phyloP scores from a whole-genome alignment of 2,113 vertebrate species.

The Mirounga angustirostris region DNA sequence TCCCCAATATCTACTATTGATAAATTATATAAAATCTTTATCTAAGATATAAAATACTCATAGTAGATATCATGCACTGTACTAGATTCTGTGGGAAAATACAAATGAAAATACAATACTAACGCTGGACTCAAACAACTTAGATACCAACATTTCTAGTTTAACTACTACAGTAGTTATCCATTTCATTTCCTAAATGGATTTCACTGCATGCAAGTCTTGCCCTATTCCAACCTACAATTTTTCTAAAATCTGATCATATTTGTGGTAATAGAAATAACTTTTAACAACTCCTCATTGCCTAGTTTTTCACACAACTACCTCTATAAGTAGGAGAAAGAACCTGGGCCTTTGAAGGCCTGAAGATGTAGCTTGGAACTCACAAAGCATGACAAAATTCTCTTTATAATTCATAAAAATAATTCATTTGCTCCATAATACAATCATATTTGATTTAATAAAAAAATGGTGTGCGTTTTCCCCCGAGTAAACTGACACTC shows the following conservation, averaged over 20 bases:
- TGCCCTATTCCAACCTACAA: neutral
- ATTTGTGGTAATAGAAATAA: neutral
- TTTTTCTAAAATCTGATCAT: conserved; percentile 30
- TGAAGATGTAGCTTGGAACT: neutral
- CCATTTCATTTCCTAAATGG: neutral
- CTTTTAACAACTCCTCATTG: neutral
- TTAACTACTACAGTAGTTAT: neutral
- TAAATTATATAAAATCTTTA: conserved; percentile 50
- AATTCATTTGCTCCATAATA: neutral
- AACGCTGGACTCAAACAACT: neutral
- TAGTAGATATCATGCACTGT: conserved; percentile 12
- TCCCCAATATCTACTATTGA: conserved; percentile 10
- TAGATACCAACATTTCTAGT: neutral
- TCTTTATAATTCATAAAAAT: neutral
- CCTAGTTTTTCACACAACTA: neutral
- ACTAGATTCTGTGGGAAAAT: conserved; percentile 40
- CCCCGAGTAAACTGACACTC: conserved; percentile 27
- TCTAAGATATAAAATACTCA: conserved; percentile 43
- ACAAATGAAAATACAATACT: neutral
- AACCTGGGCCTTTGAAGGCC: neutral
- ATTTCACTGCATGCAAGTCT: neutral
- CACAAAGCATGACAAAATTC: neutral
- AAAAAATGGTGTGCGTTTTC: neutral
- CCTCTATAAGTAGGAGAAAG: neutral
- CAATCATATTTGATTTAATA: neutral